These are phyloP conservation scores for Cottoperca gobio DNA, from an alignment of 2,797 vertebrate genomes.

Conservation along the genomic window DNA sequence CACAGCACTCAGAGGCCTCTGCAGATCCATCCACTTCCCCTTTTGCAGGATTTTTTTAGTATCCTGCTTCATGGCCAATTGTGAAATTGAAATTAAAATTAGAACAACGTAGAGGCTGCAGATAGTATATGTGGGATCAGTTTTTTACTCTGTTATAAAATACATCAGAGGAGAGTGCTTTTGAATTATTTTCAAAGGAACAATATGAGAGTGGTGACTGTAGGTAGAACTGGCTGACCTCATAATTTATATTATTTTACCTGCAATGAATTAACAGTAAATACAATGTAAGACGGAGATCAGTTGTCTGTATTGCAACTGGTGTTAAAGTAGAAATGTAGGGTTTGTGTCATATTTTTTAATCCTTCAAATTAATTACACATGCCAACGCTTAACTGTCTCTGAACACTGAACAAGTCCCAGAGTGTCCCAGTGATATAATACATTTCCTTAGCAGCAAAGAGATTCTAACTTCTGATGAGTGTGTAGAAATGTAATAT, in stretches of 20 bases:
- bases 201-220: neutral
- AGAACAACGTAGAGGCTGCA: slow-evolving; percentile 36
- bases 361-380: slow-evolving; percentile 30
- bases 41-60: slow-evolving; percentile 18
- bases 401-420: slow-evolving; percentile 25
- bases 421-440: neutral
- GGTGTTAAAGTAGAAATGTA: slow-evolving; percentile 13
- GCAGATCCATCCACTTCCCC: slow-evolving; percentile 40
- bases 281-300: neutral
- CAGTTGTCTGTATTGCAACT: neutral
- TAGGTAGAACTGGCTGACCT: neutral
- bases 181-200: slow-evolving; percentile 12
- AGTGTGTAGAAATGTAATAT: slow-evolving; percentile 16
- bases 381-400: slow-evolving; percentile 16
- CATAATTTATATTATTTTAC: neutral
- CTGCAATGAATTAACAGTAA: neutral
- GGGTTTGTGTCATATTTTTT: slow-evolving; percentile 7
- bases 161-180: slow-evolving; percentile 9
- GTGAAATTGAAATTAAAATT: slow-evolving; percentile 61
- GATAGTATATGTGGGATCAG: slow-evolving; percentile 1
- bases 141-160: slow-evolving; percentile 20
- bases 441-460: slow-evolving; percentile 8
- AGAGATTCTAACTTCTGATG: neutral
- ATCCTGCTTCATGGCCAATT: slow-evolving; percentile 30
- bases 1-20: slow-evolving; percentile 49